Conservation (phyloP, 2,888 invertebrate genomes). For the Drosophila kanekoi region DNA sequence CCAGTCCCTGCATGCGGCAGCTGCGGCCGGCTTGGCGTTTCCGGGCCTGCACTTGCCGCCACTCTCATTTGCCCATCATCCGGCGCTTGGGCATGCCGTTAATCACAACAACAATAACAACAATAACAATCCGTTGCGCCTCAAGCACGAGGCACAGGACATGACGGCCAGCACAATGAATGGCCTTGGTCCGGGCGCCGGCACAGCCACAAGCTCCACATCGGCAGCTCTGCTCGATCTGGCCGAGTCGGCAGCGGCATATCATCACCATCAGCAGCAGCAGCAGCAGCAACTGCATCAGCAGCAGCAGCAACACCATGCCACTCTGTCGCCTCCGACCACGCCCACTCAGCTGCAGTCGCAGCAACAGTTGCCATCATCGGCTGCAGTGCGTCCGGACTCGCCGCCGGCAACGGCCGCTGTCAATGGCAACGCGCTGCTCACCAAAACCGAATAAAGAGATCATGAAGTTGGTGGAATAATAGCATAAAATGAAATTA, state of each 20-base stretch:
- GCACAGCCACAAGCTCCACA: slow-evolving; percentile 46
- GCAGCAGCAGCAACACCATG: slow-evolving; percentile 63
- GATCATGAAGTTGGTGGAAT: slow-evolving; percentile 22
- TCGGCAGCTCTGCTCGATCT: slow-evolving; percentile 66
- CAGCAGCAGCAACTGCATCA: slow-evolving; percentile 64
- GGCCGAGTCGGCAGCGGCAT: slow-evolving; percentile 69
- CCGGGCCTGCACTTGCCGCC: slow-evolving; percentile 86
- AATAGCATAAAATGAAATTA: slow-evolving; percentile 14
- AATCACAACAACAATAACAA: slow-evolving; percentile 74
- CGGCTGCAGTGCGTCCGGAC: slow-evolving; percentile 53
- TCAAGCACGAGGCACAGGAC: slow-evolving; percentile 84
- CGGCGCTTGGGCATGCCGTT: slow-evolving; percentile 72
- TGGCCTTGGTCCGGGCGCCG: slow-evolving; percentile 70
- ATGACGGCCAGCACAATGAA: slow-evolving; percentile 85
- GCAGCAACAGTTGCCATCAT: slow-evolving; percentile 31
- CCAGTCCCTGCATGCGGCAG: slow-evolving; percentile 89
- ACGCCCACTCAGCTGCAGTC: slow-evolving; percentile 75
- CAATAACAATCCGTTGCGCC: slow-evolving; percentile 74
- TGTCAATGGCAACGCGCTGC: slow-evolving; percentile 52
- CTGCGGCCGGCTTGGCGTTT: slow-evolving; percentile 85
- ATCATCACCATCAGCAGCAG: slow-evolving; percentile 75
- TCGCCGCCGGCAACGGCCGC: slow-evolving; percentile 39
- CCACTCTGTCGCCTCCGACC: slow-evolving; percentile 80
- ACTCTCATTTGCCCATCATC: slow-evolving; percentile 84
- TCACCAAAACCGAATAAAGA: slow-evolving; percentile 68